Conservation (phyloP, 1,140 invertebrate species). For the Apis dorsata region DNA sequence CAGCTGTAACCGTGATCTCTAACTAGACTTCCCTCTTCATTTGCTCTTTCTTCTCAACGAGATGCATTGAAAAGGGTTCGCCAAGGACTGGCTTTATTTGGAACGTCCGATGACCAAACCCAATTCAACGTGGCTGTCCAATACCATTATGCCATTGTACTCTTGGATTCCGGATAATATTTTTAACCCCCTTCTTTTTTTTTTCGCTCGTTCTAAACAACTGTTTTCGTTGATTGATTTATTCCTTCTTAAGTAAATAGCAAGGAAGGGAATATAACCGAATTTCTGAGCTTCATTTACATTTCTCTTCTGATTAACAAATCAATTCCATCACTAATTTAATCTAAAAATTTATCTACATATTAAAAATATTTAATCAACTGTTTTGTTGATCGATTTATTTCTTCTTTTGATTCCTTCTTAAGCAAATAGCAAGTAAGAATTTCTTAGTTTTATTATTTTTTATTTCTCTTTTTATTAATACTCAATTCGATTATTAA, state of each 20-base stretch:
- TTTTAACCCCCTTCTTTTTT: not conserved
- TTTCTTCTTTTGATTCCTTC: too few relatives aligned
- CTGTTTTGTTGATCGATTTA: too few relatives aligned
- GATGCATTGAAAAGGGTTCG: slow-evolving; percentile 27
- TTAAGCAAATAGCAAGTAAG: too few relatives aligned
- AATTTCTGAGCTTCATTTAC: too few relatives aligned
- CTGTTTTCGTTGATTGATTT: slow-evolving; percentile 13
- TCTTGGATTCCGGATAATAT: slow-evolving; percentile 12
- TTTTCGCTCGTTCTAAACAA: slow-evolving; percentile 3
- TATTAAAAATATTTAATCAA: too few relatives aligned
- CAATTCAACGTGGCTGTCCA: slow-evolving; percentile 19
- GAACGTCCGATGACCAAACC: slow-evolving; percentile 47
- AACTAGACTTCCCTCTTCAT: slow-evolving; percentile 37
- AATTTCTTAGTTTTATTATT: too few relatives aligned
- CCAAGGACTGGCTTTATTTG: slow-evolving; percentile 35
- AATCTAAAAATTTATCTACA: too few relatives aligned
- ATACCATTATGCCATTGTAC: slow-evolving; percentile 1
- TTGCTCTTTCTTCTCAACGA: slow-evolving; percentile 18
- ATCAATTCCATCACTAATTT: too few relatives aligned
- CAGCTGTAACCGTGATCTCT: slow-evolving; percentile 36
- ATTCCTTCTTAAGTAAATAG: too few relatives aligned
- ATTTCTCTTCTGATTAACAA: too few relatives aligned
- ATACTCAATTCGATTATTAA: too few relatives aligned
- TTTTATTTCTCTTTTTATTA: too few relatives aligned
- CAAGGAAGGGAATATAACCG: not conserved